A percentile compares a stretch with the other conserved stretches of the same genome.
Evolutionary conservation across 2,888 invertebrate genomes (phyloP).

Genomic region (Bimastos eiseni): DNA sequence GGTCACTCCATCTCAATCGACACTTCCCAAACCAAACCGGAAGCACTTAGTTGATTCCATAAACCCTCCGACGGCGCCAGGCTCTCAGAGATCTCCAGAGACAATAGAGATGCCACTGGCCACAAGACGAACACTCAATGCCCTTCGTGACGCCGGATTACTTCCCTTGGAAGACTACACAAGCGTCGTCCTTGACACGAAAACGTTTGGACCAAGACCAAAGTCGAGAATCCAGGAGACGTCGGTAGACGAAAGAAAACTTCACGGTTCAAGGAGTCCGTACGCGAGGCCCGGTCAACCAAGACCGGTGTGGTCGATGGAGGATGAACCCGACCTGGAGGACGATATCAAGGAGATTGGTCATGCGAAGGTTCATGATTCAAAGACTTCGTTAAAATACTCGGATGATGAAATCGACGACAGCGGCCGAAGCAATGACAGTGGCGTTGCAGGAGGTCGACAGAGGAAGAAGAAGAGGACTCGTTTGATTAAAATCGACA

Average conservation of each 20-base stretch:
- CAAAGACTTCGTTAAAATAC: background rate
- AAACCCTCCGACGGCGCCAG: background rate
- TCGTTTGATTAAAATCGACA: background rate
- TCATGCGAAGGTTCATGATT: background rate
- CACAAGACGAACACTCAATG: background rate
- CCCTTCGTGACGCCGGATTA: background rate
- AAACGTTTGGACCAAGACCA: background rate
- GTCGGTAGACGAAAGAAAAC: background rate
- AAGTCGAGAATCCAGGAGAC: background rate
- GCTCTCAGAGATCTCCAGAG: background rate
- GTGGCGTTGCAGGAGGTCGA: background rate
- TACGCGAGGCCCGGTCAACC: background rate
- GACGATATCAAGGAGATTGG: background rate
- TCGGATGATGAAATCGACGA: background rate
- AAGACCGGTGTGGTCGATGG: background rate
- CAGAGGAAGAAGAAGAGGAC: background rate
- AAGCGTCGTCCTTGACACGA: conserved; percentile 22
- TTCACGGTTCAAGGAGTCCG: background rate
- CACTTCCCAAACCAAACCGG: background rate
- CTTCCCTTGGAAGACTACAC: conserved; percentile 21
- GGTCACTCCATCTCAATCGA: background rate
- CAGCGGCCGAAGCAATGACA: background rate
- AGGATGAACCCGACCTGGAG: background rate
- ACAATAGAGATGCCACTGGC: background rate
- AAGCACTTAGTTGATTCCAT: background rate